Percentiles rank a stretch among this genome's conserved stretches.
Evolutionary conservation across 2,797 vertebrate species (phyloP).

Genomic region (Rhynchotus rufescens): DNA sequence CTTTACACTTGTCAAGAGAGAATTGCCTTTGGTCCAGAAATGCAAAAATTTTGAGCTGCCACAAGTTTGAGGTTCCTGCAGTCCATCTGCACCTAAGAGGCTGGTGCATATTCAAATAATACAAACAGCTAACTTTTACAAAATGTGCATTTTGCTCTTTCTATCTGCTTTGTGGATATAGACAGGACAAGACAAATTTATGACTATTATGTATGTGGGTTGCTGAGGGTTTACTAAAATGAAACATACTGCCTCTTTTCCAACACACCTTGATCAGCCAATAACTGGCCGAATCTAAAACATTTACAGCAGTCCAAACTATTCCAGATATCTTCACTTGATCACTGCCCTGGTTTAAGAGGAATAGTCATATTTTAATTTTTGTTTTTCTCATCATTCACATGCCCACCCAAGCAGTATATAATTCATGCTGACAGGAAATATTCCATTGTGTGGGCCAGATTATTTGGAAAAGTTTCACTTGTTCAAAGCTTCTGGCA

Average conservation of each 20-base stretch:
- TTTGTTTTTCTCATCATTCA: conserved; percentile 25
- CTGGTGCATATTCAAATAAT: neutral
- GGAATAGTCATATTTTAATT: neutral
- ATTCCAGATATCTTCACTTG: neutral
- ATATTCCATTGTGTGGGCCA: conserved; percentile 57
- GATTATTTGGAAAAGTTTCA: conserved; percentile 58
- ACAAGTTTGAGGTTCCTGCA: neutral
- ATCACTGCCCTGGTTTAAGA: neutral
- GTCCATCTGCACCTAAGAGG: neutral
- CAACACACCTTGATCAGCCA: neutral
- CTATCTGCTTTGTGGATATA: neutral
- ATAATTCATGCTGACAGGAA: conserved; percentile 51
- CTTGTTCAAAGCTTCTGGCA: conserved; percentile 50
- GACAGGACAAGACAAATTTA: neutral
- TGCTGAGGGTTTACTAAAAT: neutral
- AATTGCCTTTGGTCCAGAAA: neutral
- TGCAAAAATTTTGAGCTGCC: neutral
- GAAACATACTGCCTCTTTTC: neutral
- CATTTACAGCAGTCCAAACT: neutral
- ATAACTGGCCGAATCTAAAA: neutral
- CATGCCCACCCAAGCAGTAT: conserved; percentile 59
- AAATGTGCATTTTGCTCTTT: neutral
- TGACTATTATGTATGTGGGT: neutral
- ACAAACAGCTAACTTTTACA: neutral
- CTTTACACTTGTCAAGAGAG: neutral